phyloP scores from a whole-genome alignment of 2,113 vertebrate genomes.

The Ptilorrhoa leucosticta region DNA sequence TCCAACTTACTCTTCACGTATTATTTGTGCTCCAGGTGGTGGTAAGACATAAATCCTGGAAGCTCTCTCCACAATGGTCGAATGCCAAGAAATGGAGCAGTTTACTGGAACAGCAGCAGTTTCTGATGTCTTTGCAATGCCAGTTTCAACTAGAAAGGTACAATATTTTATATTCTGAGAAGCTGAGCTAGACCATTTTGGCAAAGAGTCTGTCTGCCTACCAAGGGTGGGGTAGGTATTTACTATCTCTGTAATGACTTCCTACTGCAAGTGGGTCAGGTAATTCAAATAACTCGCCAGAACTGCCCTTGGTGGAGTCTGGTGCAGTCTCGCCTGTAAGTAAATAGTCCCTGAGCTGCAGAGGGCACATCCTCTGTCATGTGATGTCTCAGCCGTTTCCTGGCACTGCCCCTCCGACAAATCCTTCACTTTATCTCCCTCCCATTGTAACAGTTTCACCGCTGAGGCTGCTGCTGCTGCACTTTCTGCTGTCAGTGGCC shows the following conservation, averaged over 20 bases:
- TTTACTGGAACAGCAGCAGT: conserved; percentile 43
- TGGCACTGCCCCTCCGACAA: conserved; percentile 48
- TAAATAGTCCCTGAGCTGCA: conserved; percentile 38
- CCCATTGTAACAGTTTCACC: not conserved
- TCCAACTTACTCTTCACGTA: not conserved
- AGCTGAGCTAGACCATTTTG: conserved; percentile 14
- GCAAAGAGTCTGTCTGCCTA: conserved; percentile 47
- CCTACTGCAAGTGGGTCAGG: conserved; percentile 54
- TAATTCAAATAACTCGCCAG: conserved; percentile 2
- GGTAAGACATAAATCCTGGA: conserved; percentile 23
- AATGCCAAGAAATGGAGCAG: conserved; percentile 5
- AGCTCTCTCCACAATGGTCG: not conserved
- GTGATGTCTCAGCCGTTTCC: conserved; percentile 55
- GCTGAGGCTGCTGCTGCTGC: not conserved
- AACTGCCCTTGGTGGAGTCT: conserved; percentile 25
- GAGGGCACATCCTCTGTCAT: conserved; percentile 13
- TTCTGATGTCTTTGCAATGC: not conserved
- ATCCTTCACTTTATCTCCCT: conserved; percentile 52
- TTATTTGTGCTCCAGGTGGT: conserved; percentile 8
- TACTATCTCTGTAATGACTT: conserved; percentile 46
- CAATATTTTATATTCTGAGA: not conserved
- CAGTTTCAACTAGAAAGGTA: not conserved
- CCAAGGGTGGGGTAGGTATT: conserved; percentile 39
- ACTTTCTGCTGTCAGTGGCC: conserved; percentile 13
- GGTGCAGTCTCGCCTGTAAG: conserved; percentile 50